phyloP scores from a whole-genome alignment of 1,140 invertebrate species.

The Steinernema khuongi region DNA sequence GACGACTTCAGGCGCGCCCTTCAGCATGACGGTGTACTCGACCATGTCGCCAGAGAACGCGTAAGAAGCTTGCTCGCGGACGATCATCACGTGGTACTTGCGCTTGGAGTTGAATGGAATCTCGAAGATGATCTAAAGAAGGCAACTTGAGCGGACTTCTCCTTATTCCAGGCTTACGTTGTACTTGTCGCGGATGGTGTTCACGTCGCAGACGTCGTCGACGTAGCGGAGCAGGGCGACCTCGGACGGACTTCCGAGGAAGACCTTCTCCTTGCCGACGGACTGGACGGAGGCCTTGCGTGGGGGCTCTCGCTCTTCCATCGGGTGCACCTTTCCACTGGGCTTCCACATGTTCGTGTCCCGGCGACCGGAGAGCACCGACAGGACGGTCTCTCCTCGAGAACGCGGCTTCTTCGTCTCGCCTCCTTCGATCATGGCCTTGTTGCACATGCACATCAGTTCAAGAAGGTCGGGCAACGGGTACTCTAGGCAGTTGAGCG shows the following conservation, averaged over 20 bases:
- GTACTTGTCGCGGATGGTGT: conserved; percentile 27
- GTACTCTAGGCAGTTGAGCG: conserved; percentile 30
- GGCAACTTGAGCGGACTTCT: too few species aligned
- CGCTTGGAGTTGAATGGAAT: conserved; percentile 55
- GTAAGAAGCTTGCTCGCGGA: conserved; percentile 4
- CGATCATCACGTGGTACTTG: conserved; percentile 53
- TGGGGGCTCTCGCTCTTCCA: conserved; percentile 22
- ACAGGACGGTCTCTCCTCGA: conserved; percentile 21
- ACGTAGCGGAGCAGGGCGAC: conserved; percentile 38
- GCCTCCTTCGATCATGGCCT: conserved; percentile 34
- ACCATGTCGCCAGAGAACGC: conserved; percentile 27
- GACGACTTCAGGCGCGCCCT: conserved; percentile 52
- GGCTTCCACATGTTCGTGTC: conserved; percentile 13
- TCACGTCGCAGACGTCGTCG: conserved; percentile 30
- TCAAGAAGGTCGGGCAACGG: conserved; percentile 41
- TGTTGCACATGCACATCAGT: conserved; percentile 46
- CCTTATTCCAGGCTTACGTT: conserved; percentile 24
- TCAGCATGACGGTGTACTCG: conserved; percentile 48
- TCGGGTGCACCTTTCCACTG: conserved; percentile 13
- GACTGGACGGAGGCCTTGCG: conserved; percentile 9
- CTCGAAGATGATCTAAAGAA: conserved; percentile 52
- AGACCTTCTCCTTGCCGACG: conserved; percentile 29
- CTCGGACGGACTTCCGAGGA: conserved; percentile 48
- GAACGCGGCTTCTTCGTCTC: conserved; percentile 20
- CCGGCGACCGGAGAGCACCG: conserved; percentile 20